These are phyloP conservation scores for Brotula barbata DNA, from an alignment of 2,797 vertebrate genomes.

Conservation along the genomic window DNA sequence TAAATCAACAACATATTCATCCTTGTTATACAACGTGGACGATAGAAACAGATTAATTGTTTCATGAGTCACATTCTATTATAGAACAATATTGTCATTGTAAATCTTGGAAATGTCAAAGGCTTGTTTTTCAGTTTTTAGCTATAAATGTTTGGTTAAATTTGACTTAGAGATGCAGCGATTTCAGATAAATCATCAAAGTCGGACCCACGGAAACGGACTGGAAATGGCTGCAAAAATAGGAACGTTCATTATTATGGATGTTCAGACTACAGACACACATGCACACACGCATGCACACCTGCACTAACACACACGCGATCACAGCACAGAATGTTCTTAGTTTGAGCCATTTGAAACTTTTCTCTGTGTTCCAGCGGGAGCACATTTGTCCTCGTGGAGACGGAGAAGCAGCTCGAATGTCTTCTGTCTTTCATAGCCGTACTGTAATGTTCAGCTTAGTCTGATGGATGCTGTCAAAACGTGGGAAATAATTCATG, in stretches of 20 bases:
- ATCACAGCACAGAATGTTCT: background rate
- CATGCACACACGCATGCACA: too few relatives aligned
- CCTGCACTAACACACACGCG: too few relatives aligned
- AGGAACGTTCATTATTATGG: too few relatives aligned
- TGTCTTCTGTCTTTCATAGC: background rate
- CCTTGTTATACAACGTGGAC: slow-evolving; percentile 2
- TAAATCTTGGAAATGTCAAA: too few relatives aligned
- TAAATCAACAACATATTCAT: slow-evolving; percentile 44
- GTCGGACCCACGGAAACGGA: too few relatives aligned
- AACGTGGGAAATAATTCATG: slow-evolving; percentile 53
- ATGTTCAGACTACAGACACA: too few relatives aligned
- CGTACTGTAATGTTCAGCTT: slow-evolving; percentile 19
- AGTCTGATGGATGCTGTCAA: slow-evolving; percentile 49
- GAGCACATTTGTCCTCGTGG: background rate
- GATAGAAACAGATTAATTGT: too few relatives aligned
- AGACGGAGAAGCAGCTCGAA: slow-evolving; percentile 17
- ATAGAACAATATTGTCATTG: too few relatives aligned
- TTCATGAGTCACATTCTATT: background rate
- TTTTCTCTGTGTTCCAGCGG: background rate
- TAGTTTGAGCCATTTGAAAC: background rate
- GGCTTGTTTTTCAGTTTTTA: too few relatives aligned
- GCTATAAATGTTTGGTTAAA: too few relatives aligned
- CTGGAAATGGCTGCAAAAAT: too few relatives aligned
- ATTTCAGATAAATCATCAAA: too few relatives aligned
- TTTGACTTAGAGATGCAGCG: background rate